Percentiles rank a stretch among this genome's conserved stretches.
phyloP scores from a whole-genome alignment of 1,140 invertebrate genomes.

The Lepidurus couesii region DNA sequence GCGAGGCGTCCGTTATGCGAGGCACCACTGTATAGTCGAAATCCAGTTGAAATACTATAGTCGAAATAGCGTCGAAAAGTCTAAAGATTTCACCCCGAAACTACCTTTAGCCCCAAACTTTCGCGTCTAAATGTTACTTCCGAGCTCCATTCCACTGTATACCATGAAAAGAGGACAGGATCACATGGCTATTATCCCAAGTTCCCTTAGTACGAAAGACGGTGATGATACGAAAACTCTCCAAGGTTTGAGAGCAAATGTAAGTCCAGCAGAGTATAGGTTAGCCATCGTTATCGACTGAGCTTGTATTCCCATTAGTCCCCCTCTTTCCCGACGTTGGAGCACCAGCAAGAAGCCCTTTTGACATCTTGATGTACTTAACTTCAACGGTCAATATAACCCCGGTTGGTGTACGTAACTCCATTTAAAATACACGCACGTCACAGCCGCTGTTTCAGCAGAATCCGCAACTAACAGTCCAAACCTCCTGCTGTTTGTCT shows the following conservation, averaged over 20 bases:
- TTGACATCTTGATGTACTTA: conserved; percentile 10
- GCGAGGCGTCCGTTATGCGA: too few relatives aligned
- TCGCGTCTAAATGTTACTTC: too few relatives aligned
- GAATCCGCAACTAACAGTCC: neutral
- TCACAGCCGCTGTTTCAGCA: conserved; percentile 2
- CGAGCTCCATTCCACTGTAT: too few relatives aligned
- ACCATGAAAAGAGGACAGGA: too few relatives aligned
- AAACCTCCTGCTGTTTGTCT: neutral
- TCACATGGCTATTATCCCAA: too few relatives aligned
- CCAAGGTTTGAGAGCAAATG: neutral
- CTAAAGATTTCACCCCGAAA: too few relatives aligned
- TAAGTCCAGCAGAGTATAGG: neutral
- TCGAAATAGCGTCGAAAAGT: too few relatives aligned
- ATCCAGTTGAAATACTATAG: too few relatives aligned
- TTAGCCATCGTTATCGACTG: neutral
- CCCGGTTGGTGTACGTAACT: neutral
- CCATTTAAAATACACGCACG: conserved; percentile 3
- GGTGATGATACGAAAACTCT: too few relatives aligned
- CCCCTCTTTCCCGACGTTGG: neutral
- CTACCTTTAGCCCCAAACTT: too few relatives aligned
- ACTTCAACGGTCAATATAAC: neutral
- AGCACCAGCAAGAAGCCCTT: neutral
- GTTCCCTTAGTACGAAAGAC: too few relatives aligned
- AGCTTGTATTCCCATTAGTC: conserved; percentile 6
- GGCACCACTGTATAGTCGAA: too few relatives aligned